Conservation (phyloP, 2,797 vertebrate species). For the Lycodopsis pacificus region DNA sequence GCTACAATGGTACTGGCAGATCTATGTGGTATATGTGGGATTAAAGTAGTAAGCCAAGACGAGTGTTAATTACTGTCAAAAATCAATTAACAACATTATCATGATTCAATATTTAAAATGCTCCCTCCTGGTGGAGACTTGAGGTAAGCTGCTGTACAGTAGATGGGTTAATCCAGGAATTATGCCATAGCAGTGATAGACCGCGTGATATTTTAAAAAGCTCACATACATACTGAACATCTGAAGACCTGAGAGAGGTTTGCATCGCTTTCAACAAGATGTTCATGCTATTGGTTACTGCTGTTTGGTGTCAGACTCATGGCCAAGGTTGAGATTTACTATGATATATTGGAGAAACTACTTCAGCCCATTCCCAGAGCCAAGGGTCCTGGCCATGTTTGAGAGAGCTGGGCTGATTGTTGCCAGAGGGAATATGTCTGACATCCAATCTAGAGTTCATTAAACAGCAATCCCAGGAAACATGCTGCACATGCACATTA, state of each 20-base stretch:
- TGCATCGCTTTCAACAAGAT: slow-evolving; percentile 42
- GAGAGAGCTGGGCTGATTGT: slow-evolving; percentile 64
- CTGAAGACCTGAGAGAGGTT: slow-evolving; percentile 10
- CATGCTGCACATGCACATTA: slow-evolving; percentile 59
- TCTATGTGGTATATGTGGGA: slow-evolving; percentile 49
- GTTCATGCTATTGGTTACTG: slow-evolving; percentile 40
- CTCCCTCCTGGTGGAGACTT: slow-evolving; percentile 43
- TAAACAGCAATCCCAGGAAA: slow-evolving; percentile 69
- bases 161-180: slow-evolving; percentile 60
- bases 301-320: slow-evolving; percentile 46
- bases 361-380: slow-evolving; percentile 48
- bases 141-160: slow-evolving; percentile 36
- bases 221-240: slow-evolving; percentile 18
- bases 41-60: slow-evolving; percentile 56
- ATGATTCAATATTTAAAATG: slow-evolving; percentile 67
- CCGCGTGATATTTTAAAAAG: slow-evolving; percentile 21
- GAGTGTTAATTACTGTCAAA: slow-evolving; percentile 63
- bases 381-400: slow-evolving; percentile 63
- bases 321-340: slow-evolving; percentile 63
- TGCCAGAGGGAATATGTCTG: slow-evolving; percentile 73
- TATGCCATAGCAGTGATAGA: slow-evolving; percentile 23
- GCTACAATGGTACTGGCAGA: slow-evolving; percentile 43
- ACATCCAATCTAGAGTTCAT: slow-evolving; percentile 82
- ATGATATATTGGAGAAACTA: slow-evolving; percentile 63
- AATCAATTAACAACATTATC: slow-evolving; percentile 72